Percentiles rank a stretch among this genome's conserved stretches.
Conservation (phyloP, 30 jellyfish, hydroid and myxozoan species). For the Aurelia aurita complex sp. Pacific region DNA sequence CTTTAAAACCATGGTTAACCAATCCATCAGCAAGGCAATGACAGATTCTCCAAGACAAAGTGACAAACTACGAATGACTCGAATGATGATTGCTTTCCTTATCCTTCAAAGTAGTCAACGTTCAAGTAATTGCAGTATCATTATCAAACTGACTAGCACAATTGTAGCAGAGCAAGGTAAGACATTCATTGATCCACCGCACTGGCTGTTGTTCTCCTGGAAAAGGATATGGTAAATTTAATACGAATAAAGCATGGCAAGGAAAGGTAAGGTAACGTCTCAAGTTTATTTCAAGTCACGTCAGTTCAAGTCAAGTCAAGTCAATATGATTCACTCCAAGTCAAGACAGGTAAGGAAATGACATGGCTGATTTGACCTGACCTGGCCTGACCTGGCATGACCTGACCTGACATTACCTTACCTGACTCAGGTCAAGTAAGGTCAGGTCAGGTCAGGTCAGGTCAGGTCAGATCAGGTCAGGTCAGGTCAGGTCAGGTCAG, state of each 20-base stretch:
- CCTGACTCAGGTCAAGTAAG: not conserved
- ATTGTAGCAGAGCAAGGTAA: not conserved
- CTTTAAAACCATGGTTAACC: too few species aligned
- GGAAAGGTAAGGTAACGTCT: not conserved
- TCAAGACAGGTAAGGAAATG: not conserved
- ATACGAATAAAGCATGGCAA: not conserved
- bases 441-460: slow-evolving; percentile 4
- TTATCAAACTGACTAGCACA: too few species aligned
- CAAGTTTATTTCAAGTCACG: not conserved
- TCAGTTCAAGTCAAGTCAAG: not conserved
- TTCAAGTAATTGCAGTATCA: too few species aligned
- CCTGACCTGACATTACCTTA: too few species aligned
- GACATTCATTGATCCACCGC: slow-evolving; percentile 7
- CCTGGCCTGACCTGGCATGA: not conserved
- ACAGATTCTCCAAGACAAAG: too few species aligned
- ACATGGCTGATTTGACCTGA: not conserved
- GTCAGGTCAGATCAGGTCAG: not conserved
- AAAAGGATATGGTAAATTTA: not conserved
- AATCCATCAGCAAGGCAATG: too few species aligned
- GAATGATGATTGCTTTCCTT: too few species aligned
- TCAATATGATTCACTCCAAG: not conserved
- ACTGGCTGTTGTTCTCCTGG: not conserved
- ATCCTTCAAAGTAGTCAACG: too few species aligned
- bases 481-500: not conserved
- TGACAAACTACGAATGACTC: too few species aligned